Base-by-base conservation (phyloP, 2,888 invertebrate genomes). In the Caenorhabditis panamensis region DNA sequence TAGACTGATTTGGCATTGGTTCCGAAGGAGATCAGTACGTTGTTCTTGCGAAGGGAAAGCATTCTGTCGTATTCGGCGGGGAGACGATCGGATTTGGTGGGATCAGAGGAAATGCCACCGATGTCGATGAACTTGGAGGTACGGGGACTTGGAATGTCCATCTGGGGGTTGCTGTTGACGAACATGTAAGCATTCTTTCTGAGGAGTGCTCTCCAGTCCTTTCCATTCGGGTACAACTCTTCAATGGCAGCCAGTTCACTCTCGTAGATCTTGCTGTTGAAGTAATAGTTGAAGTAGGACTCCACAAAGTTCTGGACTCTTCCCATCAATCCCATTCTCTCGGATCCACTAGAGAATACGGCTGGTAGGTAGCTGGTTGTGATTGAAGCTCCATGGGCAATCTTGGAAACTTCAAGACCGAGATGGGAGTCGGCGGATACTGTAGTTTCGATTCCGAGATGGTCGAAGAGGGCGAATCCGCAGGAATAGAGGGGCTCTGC, bases 401-500 rank as follows among this genome's bases (percentile, higher is more conserved):
- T 49, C 37, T 76, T 76, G 0, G 68, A 54, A 6, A 68, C 68
- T 68, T 76, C 68, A 0, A 76, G 56, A n/a, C 76, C 76, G 13
- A 76, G 24, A 51, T 76, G 76, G 1, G 76, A 76, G 49, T 76
- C 76, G 16, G 63, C 28, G 13, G 76, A 68, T 56, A 76, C 62
- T 2, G 76, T 68, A 8, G 56, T 68, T n/a, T 68, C 68, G 22
- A 69, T 75, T 36, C 79, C 82, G 36, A 79, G 72, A 47, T 77
- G 67, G 37, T 83, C 83, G 51, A 77, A 61, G 22, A 79, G 72
- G 16, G 71, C 67, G 31, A 79, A 79, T 47, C 83, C 83, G 44
- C 87, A 87, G 9, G 77, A 64, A 53, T 75, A 73, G n/a, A 86
- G 68, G 0, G 83, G 80, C 41, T 87, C 86, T 1, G 82, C 68